Percentiles rank a stretch among this genome's conserved stretches.
Evolutionary conservation across 2,888 invertebrate species (phyloP).

Genomic region (Ophion ellenae): DNA sequence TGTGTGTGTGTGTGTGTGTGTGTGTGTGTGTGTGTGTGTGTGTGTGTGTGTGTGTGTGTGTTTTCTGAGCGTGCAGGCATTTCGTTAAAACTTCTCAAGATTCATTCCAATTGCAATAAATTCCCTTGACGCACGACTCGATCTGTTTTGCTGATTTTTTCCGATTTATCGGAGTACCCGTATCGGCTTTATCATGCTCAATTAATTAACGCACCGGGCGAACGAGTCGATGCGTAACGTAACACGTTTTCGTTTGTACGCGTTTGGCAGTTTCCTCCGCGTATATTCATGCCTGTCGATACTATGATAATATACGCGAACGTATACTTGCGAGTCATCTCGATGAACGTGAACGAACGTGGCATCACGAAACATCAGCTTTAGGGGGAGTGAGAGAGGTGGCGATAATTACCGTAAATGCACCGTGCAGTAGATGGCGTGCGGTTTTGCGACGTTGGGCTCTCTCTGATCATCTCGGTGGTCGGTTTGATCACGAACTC

Average conservation of each 20-base stretch:
- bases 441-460: slow-evolving; percentile 51
- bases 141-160: neutral
- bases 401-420: slow-evolving; percentile 34
- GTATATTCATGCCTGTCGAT: neutral
- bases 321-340: neutral
- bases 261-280: neutral
- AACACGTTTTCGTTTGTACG: slow-evolving; percentile 31
- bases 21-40: too few species aligned
- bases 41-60: too few species aligned
- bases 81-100: too few species aligned
- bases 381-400: neutral
- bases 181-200: slow-evolving; percentile 38
- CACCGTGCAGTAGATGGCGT: slow-evolving; percentile 42
- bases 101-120: neutral
- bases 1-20: too few species aligned
- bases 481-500: slow-evolving; percentile 53
- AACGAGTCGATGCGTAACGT: slow-evolving; percentile 30
- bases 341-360: neutral
- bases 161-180: slow-evolving; percentile 10
- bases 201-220: slow-evolving; percentile 49
- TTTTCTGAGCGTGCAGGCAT: too few species aligned
- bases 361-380: neutral
- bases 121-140: neutral
- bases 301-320: neutral
- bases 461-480: slow-evolving; percentile 46